Evolutionary conservation across 2,113 vertebrate genomes (phyloP), one percentile per base, ranked within the genome.

Genomic region (Eidolon helvum): DNA sequence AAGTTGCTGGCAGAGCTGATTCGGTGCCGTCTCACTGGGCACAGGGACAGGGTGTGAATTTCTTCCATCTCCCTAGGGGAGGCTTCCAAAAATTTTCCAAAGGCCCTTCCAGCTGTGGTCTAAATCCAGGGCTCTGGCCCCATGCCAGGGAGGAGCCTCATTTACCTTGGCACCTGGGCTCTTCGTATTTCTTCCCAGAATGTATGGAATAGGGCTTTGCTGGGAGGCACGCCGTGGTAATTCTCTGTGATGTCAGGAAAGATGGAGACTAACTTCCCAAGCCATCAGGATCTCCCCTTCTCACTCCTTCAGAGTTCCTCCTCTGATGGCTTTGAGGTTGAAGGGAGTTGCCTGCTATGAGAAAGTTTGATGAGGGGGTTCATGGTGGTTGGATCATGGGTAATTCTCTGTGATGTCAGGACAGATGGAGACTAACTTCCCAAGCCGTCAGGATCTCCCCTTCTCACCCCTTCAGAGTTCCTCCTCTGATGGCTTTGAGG

Each of bases 161-260:
- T 96, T 97, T 94, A 79, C 74, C 92, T 92, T 96, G 97, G 96
- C 94, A 79, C 69, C 35, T 30, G 57, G 26, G 19, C 9, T 2
- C 85, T 74, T 97, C 87, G 96, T 87, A 12, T 28, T 61, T 21
- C 7, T 2, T 90, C 80, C 57, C 43, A 19, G 48, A 55, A 96
- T 1, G 21, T 68, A 95, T 83, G 72, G 95, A 82, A 63, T 19
- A 1, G 59, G 43, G 30, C 45, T 72, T 26, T 59, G 72, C 48
- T 10, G 66, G 68, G 50, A 63, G 88, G 80, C 53, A 10, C 40
- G 0, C 1, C 0, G 0, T 38, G 19, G 14, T 10, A 33, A 19
- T 43, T 68, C 86, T 83, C 40, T 2, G 2, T 1, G 38, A 48
- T 10, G 7, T 71, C 22, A 16, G 26, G 78, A 68, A 2, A 1